A percentile compares a stretch with the other conserved stretches of the same genome.
Evolutionary conservation across 2,888 invertebrate genomes (phyloP).

Genomic region (Fabriciana adippe): DNA sequence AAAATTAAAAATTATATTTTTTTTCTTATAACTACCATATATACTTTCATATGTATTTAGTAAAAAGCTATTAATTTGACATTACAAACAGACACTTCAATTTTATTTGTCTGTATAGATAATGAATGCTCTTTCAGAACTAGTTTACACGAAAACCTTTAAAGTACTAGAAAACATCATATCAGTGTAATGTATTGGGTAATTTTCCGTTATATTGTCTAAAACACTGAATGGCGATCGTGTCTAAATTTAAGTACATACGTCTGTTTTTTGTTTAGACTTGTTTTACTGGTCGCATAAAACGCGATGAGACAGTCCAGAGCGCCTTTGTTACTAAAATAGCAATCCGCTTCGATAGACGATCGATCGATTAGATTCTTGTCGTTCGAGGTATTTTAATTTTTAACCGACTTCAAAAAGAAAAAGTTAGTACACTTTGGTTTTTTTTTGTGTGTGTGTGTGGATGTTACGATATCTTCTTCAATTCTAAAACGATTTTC

Average conservation of each 20-base stretch:
- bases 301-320: constrained; percentile 50
- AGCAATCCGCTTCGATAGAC: constrained; percentile 33
- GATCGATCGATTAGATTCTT: constrained; percentile 35
- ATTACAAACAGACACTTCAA: too few species aligned
- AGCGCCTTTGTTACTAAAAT: constrained; percentile 50
- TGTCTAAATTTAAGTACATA: constrained; percentile 38
- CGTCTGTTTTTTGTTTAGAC: constrained; percentile 44
- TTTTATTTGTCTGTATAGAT: too few species aligned
- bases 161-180: background rate
- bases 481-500: too few species aligned
- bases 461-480: too few species aligned
- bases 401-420: background rate
- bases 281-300: constrained; percentile 48
- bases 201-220: constrained; percentile 12
- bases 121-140: too few species aligned
- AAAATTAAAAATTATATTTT: too few species aligned
- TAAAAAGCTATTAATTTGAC: too few species aligned
- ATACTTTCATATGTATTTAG: too few species aligned
- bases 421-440: too few species aligned
- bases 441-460: too few species aligned
- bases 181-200: constrained; percentile 9
- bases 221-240: constrained; percentile 25
- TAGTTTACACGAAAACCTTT: background rate
- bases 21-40: too few species aligned
- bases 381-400: constrained; percentile 22